phyloP scores from a whole-genome alignment of 2,797 vertebrate species.

The Aselliscus stoliczkanus region DNA sequence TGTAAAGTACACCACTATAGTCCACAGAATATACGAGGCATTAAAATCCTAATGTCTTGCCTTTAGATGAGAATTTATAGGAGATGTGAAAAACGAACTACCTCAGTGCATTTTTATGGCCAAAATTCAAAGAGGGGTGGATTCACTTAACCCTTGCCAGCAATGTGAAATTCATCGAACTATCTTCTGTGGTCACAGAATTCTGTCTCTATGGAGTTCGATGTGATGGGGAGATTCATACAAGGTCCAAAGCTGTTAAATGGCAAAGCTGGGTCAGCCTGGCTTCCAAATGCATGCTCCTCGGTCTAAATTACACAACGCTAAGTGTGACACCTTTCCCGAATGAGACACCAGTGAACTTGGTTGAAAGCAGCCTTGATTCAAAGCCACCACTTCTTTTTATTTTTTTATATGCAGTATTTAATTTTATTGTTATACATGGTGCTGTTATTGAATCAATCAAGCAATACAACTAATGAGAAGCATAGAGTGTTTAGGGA shows the following conservation, averaged over 20 bases:
- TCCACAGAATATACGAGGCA: slow-evolving; percentile 39
- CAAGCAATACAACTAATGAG: slow-evolving; percentile 5
- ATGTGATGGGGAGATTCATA: background rate
- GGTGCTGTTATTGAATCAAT: slow-evolving; percentile 8
- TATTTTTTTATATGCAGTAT: background rate
- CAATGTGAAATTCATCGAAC: background rate
- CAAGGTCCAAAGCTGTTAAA: background rate
- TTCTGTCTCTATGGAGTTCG: background rate
- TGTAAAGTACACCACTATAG: slow-evolving; percentile 46
- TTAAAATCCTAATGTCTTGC: slow-evolving; percentile 47
- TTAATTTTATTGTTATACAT: slow-evolving; percentile 8
- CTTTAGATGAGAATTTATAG: slow-evolving; percentile 65
- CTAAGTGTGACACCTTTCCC: background rate
- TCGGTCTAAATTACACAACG: background rate
- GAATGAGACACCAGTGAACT: background rate
- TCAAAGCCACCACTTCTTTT: background rate
- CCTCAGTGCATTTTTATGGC: slow-evolving; percentile 52
- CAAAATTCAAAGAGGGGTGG: background rate
- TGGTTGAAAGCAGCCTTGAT: background rate
- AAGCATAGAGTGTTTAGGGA: slow-evolving; percentile 9
- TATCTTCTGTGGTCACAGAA: background rate
- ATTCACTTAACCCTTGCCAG: slow-evolving; percentile 44
- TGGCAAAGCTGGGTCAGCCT: background rate
- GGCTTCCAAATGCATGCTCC: background rate
- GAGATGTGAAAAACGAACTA: slow-evolving; percentile 35